These are phyloP conservation scores for Notamacropus eugenii DNA, from an alignment of 2,797 vertebrate genomes.

Conservation along the genomic window DNA sequence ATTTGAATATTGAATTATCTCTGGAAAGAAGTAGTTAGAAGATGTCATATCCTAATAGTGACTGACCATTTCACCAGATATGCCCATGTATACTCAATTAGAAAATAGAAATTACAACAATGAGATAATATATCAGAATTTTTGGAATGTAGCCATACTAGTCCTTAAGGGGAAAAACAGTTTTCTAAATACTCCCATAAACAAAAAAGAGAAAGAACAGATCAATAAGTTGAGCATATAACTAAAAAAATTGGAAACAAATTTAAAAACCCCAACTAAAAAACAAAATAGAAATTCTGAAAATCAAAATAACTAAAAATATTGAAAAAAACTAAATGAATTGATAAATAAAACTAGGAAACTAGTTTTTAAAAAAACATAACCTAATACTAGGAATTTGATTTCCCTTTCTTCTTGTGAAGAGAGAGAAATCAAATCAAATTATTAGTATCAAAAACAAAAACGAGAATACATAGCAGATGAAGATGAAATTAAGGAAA, in stretches of 20 bases:
- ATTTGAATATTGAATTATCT: neutral
- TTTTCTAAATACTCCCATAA: neutral
- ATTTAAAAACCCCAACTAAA: neutral
- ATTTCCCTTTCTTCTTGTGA: neutral
- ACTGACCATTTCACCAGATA: neutral
- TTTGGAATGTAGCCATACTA: too few species aligned
- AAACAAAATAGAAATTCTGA: neutral
- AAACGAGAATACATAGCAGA: neutral
- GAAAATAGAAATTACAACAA: neutral
- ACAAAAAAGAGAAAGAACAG: neutral
- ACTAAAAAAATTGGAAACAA: neutral
- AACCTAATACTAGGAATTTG: neutral
- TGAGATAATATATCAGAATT: neutral
- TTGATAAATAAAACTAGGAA: neutral
- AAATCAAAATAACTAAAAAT: neutral
- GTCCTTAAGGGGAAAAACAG: neutral
- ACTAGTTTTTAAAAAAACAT: neutral
- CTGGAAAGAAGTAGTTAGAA: neutral
- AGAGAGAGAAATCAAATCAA: neutral
- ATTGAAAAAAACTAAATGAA: neutral
- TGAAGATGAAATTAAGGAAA: neutral
- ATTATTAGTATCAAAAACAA: neutral
- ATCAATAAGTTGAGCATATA: neutral
- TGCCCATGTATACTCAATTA: neutral
- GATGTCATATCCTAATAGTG: neutral